Percentiles rank a stretch among this genome's conserved stretches.
phyloP scores from a whole-genome alignment of 2,888 invertebrate genomes.

The Keiferia lycopersicella region DNA sequence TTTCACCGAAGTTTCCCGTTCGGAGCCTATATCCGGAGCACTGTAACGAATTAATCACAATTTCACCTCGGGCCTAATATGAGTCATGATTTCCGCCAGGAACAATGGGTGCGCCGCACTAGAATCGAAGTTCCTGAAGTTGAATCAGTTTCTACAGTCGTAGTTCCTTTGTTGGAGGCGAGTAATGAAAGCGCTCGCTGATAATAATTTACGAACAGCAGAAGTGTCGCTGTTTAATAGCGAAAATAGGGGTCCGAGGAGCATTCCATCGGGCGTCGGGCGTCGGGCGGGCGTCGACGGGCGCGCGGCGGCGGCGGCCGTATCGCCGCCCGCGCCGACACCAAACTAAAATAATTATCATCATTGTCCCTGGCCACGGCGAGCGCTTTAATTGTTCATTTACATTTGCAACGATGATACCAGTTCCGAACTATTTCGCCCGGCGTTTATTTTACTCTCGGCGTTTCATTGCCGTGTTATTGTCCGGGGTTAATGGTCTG shows the following conservation, averaged over 20 bases:
- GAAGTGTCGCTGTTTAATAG: conserved; percentile 80
- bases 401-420: conserved; percentile 81
- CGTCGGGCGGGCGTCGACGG: conserved; percentile 46
- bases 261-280: conserved; percentile 70
- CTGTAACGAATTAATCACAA: conserved; percentile 78
- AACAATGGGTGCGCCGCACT: conserved; percentile 72
- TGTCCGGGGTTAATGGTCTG: conserved; percentile 77
- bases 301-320: conserved; percentile 53
- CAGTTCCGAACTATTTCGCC: conserved; percentile 77
- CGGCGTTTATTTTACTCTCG: conserved; percentile 73
- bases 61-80: conserved; percentile 77
- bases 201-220: conserved; percentile 81
- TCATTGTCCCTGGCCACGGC: conserved; percentile 78
- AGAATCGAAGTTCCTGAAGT: conserved; percentile 67
- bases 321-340: conserved; percentile 74
- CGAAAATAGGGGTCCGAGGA: conserved; percentile 70
- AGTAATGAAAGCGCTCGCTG: conserved; percentile 79
- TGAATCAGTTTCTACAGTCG: conserved; percentile 75
- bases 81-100: conserved; percentile 69
- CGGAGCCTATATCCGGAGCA: conserved; percentile 62
- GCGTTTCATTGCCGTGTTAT: conserved; percentile 70
- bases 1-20: conserved; percentile 62
- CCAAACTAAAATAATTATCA: conserved; percentile 81
- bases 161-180: conserved; percentile 75
- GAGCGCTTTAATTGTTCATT: conserved; percentile 81